Percentiles rank a stretch among this genome's conserved stretches.
phyloP scores from a whole-genome alignment of 2,888 invertebrate genomes.

The Noctua pronuba region DNA sequence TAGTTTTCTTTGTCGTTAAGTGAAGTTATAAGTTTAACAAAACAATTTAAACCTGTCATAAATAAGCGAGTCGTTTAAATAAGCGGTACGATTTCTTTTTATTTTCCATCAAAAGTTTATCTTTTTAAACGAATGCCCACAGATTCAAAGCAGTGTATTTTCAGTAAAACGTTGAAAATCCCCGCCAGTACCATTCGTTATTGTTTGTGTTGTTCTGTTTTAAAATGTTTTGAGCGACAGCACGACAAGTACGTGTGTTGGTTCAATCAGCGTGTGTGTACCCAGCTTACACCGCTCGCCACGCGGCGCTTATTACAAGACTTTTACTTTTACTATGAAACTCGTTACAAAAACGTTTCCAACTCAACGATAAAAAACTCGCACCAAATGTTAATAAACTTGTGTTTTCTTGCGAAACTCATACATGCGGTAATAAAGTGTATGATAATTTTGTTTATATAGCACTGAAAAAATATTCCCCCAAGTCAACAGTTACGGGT shows the following conservation, averaged over 20 bases:
- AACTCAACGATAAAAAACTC: slow-evolving; percentile 32
- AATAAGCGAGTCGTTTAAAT: not conserved
- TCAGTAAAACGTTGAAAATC: slow-evolving; percentile 4
- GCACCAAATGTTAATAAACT: slow-evolving; percentile 49
- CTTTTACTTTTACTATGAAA: slow-evolving; percentile 11
- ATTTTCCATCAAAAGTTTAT: not conserved
- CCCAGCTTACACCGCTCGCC: slow-evolving; percentile 3
- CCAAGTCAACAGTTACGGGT: slow-evolving; percentile 40
- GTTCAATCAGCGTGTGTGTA: slow-evolving; percentile 12
- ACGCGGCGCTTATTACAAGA: slow-evolving; percentile 11
- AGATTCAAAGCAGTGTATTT: slow-evolving; percentile 24
- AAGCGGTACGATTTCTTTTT: not conserved
- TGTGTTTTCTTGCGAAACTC: slow-evolving; percentile 52
- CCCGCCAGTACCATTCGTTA: not conserved
- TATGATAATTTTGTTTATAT: slow-evolving; percentile 59
- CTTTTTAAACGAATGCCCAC: not conserved
- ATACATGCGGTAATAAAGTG: slow-evolving; percentile 49
- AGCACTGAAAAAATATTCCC: slow-evolving; percentile 60
- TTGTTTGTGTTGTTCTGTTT: slow-evolving; percentile 6
- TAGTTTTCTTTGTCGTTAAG: not conserved
- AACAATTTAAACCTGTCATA: not conserved
- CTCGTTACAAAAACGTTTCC: slow-evolving; percentile 32
- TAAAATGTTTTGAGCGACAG: slow-evolving; percentile 11
- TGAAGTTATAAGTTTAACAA: not conserved
- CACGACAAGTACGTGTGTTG: not conserved